These are phyloP conservation scores for Malacoraja senta DNA, from an alignment of 2,797 vertebrate species.

Conservation along the genomic window DNA sequence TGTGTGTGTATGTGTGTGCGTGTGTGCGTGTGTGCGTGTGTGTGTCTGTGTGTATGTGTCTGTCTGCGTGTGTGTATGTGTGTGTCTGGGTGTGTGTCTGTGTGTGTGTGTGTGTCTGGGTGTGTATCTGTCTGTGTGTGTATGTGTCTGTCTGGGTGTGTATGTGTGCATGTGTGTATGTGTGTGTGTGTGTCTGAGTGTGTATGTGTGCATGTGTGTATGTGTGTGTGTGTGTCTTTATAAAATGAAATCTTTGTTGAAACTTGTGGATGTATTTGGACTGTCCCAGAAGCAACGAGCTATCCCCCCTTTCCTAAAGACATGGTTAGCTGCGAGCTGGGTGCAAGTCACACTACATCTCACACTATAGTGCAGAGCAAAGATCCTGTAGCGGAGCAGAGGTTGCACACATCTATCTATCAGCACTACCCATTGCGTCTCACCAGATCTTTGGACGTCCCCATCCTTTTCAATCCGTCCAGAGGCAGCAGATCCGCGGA, in stretches of 20 bases:
- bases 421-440: neutral
- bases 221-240: too few relatives aligned
- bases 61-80: too few relatives aligned
- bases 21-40: neutral
- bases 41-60: too few relatives aligned
- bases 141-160: too few relatives aligned
- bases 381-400: too few relatives aligned
- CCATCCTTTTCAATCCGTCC: constrained; percentile 84
- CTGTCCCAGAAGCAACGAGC: neutral
- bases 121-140: too few relatives aligned
- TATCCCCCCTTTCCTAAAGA: neutral
- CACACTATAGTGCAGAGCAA: neutral
- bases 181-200: too few relatives aligned
- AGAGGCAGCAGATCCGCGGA: constrained; percentile 92
- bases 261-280: neutral
- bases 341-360: neutral
- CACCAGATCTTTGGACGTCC: constrained; percentile 90
- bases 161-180: too few relatives aligned
- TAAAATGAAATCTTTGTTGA: neutral
- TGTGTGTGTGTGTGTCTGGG: too few relatives aligned
- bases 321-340: neutral
- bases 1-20: too few relatives aligned
- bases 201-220: too few relatives aligned
- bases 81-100: too few relatives aligned
- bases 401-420: neutral